A percentile compares a stretch with the other conserved stretches of the same genome.
phyloP scores from a whole-genome alignment of 2,113 vertebrate genomes.

The Lagenorhynchus albirostris region DNA sequence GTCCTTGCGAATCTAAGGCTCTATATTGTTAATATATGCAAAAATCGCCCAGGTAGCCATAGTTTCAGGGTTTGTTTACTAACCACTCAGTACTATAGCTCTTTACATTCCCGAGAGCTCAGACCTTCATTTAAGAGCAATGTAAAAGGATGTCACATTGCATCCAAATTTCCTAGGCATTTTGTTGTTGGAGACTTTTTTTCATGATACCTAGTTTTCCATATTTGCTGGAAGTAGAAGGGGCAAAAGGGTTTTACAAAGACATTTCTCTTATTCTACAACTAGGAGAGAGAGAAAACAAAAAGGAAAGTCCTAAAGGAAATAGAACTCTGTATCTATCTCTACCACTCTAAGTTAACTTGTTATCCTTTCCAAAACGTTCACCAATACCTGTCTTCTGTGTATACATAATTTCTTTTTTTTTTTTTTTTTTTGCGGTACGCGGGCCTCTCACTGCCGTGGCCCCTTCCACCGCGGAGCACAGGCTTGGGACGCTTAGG shows the following conservation, averaged over 20 bases:
- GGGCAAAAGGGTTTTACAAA: not conserved
- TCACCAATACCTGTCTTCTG: too few species aligned
- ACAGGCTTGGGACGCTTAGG: too few species aligned
- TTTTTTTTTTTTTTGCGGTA: too few species aligned
- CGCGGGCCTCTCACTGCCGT: too few species aligned
- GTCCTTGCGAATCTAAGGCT: not conserved
- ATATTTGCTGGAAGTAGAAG: not conserved
- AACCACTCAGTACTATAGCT: not conserved
- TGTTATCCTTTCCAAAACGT: not conserved
- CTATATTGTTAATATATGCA: not conserved
- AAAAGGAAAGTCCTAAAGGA: not conserved
- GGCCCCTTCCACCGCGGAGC: too few species aligned
- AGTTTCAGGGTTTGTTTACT: not conserved
- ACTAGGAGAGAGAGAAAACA: not conserved
- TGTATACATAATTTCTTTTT: not conserved
- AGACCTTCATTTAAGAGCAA: not conserved
- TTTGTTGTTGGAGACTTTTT: not conserved
- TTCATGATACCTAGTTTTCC: not conserved
- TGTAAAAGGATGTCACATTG: not conserved
- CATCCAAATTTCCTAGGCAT: not conserved
- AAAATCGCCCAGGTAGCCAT: not conserved
- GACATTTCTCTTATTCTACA: not conserved
- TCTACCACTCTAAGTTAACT: not conserved
- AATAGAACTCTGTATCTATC: not conserved
- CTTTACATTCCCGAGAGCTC: not conserved